Base-by-base conservation (phyloP, 2,888 invertebrate genomes). In the Mythimna lalbum region DNA sequence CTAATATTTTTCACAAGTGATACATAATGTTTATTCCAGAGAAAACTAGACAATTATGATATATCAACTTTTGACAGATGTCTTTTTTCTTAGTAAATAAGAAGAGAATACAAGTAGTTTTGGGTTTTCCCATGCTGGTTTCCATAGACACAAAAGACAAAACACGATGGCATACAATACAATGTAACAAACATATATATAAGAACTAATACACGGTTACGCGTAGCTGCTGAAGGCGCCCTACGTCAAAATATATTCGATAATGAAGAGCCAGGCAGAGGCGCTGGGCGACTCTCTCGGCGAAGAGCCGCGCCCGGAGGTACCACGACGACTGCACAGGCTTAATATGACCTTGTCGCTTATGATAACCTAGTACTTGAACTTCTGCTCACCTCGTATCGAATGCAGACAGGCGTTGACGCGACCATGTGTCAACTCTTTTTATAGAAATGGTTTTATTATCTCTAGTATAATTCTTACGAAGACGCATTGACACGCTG, bases 161-260 rank as follows among this genome's bases (percentile, higher is more conserved):
- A 70, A 83, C 84, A 86, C 81, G 73, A 80, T 64, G 81, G 83
- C 76, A 87, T 81, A 89, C 72, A 78, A 65, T 78, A 76, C 76
- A 76, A 47, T 27, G 36, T 17, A 57, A 75, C 67, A 75, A 82
- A 82, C 60, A 67, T 75, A 76, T 50, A 53, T 67, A 56, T 49
- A 53, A 63, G 36, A 69, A 82, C 80, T 82, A 79, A 79, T 72
- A 49, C 60, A 78, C 73, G 78, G 81, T 81, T 78, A 63, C 78
- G 64, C 81, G 63, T 89, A 99, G 98, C 98, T 98, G 96, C 98
- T 99, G 97, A 99, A 98, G 98, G 98, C 98, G 96, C 98, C 98
- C 93, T 98, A 98, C 97, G 98, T 98, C 97, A 98, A 98, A 97
- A 98, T 98, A 97, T 98, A 98, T 98, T 98, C 97, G 97, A 98